Conservation (phyloP, 2,113 vertebrate species). For the Anser cygnoides region DNA sequence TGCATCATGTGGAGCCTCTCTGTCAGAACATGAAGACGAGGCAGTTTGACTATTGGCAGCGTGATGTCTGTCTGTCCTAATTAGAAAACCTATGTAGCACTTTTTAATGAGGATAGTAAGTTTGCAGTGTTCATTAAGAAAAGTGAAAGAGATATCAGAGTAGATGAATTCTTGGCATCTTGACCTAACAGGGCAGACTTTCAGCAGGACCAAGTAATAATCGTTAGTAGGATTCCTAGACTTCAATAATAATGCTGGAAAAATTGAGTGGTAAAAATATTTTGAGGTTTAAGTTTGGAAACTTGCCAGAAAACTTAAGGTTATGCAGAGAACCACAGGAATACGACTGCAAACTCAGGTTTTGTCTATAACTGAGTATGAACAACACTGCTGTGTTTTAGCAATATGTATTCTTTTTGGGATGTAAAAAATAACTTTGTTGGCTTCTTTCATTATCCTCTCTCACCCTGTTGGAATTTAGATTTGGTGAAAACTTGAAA, state of each 20-base stretch:
- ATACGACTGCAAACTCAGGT: not conserved
- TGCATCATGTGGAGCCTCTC: not conserved
- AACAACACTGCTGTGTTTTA: not conserved
- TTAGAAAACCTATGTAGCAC: not conserved
- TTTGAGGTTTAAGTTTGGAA: not conserved
- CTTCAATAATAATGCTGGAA: not conserved
- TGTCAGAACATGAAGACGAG: not conserved
- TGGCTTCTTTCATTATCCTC: not conserved
- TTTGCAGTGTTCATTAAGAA: not conserved
- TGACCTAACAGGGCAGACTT: not conserved
- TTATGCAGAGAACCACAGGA: not conserved
- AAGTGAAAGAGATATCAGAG: not conserved
- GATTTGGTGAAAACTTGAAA: not conserved
- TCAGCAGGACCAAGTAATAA: not conserved
- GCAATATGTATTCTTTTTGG: not conserved
- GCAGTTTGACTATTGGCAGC: not conserved
- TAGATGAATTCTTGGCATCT: not conserved
- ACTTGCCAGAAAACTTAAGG: not conserved
- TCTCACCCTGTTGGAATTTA: not conserved
- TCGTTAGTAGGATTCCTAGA: not conserved
- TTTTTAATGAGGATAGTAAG: not conserved
- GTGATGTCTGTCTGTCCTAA: not conserved
- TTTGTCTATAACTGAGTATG: not conserved
- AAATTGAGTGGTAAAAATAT: not conserved
- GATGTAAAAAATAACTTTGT: not conserved